These are phyloP conservation scores for Eupithecia vulgata DNA, from an alignment of 2,888 invertebrate species.

Conservation along the genomic window DNA sequence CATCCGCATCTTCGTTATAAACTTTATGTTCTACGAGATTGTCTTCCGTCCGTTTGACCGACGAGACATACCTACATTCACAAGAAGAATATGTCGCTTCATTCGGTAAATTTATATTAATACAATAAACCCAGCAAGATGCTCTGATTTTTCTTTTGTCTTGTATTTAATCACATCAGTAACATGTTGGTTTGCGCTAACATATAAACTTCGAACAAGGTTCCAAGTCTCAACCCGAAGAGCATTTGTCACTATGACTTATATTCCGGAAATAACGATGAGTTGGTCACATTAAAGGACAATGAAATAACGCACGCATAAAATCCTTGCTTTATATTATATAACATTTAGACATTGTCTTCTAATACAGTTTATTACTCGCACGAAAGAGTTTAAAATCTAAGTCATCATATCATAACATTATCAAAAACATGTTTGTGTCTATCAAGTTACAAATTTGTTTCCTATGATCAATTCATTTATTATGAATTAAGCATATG, in stretches of 20 bases:
- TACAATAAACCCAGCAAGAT: neutral
- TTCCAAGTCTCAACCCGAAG: constrained; percentile 9
- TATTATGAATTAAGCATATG: no score
- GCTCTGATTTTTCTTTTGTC: neutral
- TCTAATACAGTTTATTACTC: neutral
- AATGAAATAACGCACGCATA: constrained; percentile 15
- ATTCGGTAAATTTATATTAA: neutral
- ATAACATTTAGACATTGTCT: neutral
- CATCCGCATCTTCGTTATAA: constrained; percentile 7
- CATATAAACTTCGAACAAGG: neutral
- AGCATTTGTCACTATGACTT: constrained; percentile 25
- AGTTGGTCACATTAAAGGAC: constrained; percentile 20
- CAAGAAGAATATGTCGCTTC: neutral
- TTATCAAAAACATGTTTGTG: neutral
- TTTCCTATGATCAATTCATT: neutral
- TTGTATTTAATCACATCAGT: neutral
- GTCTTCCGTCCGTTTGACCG: neutral
- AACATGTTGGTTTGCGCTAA: neutral
- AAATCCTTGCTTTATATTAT: constrained; percentile 2
- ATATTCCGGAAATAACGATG: constrained; percentile 31
- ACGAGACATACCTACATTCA: neutral
- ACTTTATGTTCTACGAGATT: neutral
- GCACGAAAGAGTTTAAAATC: neutral
- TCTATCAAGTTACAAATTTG: neutral
- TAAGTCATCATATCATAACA: neutral